Evolutionary conservation across 2,888 invertebrate species (phyloP), one percentile per base, ranked within the genome.

Genomic region (Cheilosia soror): DNA sequence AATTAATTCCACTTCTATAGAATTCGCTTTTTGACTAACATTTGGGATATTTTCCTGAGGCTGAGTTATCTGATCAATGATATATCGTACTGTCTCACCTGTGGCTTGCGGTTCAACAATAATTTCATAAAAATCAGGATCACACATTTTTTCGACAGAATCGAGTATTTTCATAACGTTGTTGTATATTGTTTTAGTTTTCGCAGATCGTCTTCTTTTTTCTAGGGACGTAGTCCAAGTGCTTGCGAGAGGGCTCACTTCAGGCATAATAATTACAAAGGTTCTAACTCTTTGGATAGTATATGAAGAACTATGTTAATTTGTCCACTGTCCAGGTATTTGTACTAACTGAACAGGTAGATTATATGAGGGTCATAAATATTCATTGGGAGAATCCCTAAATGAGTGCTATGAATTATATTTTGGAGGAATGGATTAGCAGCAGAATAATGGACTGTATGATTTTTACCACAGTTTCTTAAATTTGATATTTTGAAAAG

Each of bases 61-160:
- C 44, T 13, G 2, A 6, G 20, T 49, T 20, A 33, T 13, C 7
- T 65, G 51, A 2, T 65, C 65, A 15, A 65, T 25, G 13, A 51
- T 65, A 37, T 65, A 51, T n/a, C 65, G 33, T 2, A 65, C 20
- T 27, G 65, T 33, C 20, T 51, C 37, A n/a, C n/a, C 51, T 25
- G 37, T 4, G 0, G 11, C n/a, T 27, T 49, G 31, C 5, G 37
- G 37, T 33, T 51, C 37, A 0, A 65, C 65, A 25, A 51, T 31
- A n/a, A 65, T 65, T 65, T 65, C 37, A 65, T 51, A 65, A 13
- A 25, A 65, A 25, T 65, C 65, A n/a, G 44, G 44, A 6, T 65
- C 49, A 13, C 49, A 27, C 25, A 65, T 7, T 9, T 65, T 65
- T 65, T 65, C 65, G 2, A 51, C 13, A 4, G 11, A 25, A 37